Evolutionary conservation across 2,888 invertebrate genomes (phyloP).

Genomic region (Lathronympha strigana): DNA sequence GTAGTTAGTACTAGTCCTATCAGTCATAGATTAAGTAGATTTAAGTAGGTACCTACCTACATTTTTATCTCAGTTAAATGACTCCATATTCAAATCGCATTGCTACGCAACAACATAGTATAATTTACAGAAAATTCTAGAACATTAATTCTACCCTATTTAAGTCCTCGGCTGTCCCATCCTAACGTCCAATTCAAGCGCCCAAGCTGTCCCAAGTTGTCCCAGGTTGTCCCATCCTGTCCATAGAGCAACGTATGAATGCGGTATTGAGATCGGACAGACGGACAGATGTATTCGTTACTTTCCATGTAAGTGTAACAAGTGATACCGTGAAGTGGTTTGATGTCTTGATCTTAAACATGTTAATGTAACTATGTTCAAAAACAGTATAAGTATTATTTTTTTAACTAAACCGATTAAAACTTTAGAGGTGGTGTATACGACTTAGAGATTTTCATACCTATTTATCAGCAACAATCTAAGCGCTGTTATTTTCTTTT

Average conservation of each 20-base stretch:
- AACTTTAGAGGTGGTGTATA: too few relatives aligned
- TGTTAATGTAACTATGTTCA: background rate
- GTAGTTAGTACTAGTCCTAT: too few relatives aligned
- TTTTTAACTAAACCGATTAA: too few relatives aligned
- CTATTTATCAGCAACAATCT: too few relatives aligned
- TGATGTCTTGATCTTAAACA: slow-evolving; percentile 35
- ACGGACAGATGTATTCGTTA: slow-evolving; percentile 68
- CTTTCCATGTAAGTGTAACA: slow-evolving; percentile 58
- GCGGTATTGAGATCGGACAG: slow-evolving; percentile 59
- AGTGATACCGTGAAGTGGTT: slow-evolving; percentile 43
- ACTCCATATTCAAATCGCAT: background rate
- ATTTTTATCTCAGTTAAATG: too few relatives aligned
- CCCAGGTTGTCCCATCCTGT: slow-evolving; percentile 52
- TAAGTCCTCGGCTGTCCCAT: slow-evolving; percentile 19
- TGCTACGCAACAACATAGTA: background rate
- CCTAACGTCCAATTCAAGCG: slow-evolving; percentile 37
- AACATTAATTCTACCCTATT: slow-evolving; percentile 30
- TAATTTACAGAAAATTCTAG: background rate
- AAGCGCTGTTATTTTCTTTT: too few relatives aligned
- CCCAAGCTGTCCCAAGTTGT: slow-evolving; percentile 51
- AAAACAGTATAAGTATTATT: too few relatives aligned
- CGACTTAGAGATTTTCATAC: too few relatives aligned
- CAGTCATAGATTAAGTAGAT: too few relatives aligned
- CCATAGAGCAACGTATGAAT: slow-evolving; percentile 58
- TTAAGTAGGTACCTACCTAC: too few relatives aligned